A percentile compares a stretch with the other conserved stretches of the same genome.
Evolutionary conservation across 64 coral and sea anemone species (phyloP).

Genomic region (Actinia equina): DNA sequence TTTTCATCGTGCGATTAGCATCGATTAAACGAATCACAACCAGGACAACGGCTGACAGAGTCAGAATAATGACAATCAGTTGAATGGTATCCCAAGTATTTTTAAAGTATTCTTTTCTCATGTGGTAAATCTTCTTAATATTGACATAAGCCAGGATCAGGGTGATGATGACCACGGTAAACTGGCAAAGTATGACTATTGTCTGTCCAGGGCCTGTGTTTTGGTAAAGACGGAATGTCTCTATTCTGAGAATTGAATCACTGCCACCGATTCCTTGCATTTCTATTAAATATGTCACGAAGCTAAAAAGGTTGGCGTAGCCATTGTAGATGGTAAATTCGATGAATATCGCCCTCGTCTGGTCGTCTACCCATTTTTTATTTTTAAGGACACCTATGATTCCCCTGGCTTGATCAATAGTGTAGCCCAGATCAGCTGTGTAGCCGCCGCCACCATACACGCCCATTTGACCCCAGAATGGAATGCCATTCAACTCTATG

Average conservation of each 20-base stretch:
- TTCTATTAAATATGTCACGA: constrained; percentile 23
- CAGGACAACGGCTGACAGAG: constrained; percentile 17
- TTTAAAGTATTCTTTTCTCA: constrained; percentile 29
- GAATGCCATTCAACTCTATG: not conserved
- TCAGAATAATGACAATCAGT: constrained; percentile 4
- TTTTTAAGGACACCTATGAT: constrained; percentile 20
- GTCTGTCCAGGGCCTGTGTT: not conserved
- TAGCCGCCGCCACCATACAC: constrained; percentile 49
- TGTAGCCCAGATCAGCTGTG: constrained; percentile 56
- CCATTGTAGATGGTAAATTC: constrained; percentile 49
- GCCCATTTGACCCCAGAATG: constrained; percentile 5
- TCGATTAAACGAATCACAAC: constrained; percentile 39
- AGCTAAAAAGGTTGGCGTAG: constrained; percentile 11
- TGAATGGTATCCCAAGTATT: constrained; percentile 42
- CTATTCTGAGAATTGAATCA: constrained; percentile 7
- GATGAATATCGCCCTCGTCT: constrained; percentile 46
- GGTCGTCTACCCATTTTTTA: constrained; percentile 55
- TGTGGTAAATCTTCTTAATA: constrained; percentile 19
- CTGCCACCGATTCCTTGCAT: constrained; percentile 23
- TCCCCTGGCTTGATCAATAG: not conserved
- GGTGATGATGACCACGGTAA: constrained; percentile 24
- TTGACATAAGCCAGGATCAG: not conserved
- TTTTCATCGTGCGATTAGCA: not conserved
- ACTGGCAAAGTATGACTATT: not conserved
- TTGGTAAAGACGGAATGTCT: constrained; percentile 12